Evolutionary conservation across 2,888 invertebrate genomes (phyloP), one percentile per base, ranked within the genome.

Genomic region (Hydrotaea cyrtoneurina): DNA sequence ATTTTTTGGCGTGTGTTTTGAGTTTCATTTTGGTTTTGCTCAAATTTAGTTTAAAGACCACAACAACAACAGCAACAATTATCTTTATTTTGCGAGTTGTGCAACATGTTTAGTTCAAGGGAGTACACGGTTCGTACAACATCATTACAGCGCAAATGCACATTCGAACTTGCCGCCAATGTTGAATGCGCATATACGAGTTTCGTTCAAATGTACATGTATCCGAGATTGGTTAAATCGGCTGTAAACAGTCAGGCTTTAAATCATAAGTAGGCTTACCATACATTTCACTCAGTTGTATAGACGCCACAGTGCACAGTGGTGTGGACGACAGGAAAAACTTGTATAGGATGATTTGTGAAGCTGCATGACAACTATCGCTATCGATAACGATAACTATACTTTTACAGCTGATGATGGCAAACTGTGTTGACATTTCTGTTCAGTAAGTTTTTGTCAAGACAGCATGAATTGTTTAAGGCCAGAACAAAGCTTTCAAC

Each of bases 51-150:
- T 64, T 75, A 39, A 59, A 53, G 43, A 36, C 36, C 36, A 39
- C 26, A 62, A 71, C 26, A 74, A 78, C 26, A 39, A 62, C 46
- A 72, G 71, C 57, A 81, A 76, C 26, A 69, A 62, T 23, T 72
- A 39, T 19, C 8, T 74, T 69, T 19, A 23, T 39, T 17, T 46
- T 74, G 17, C 39, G 7, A 31, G 43, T 46, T 46, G 73, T 79
- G 82, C 82, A 74, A 66, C 84, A 76, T 74, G 55, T 79, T 77
- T 73, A 46, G 69, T 69, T 69, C 69, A 69, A 69, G 69, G 69
- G 69, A 69, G 69, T 43, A n/a, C 69, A 69, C 31, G 23, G 21
- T 59, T 59, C 23, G 31, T 50, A 50, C 50, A 50, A 50, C 50
- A 50, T 50, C 50, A 50, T 2, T 50, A 17, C n/a, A 31, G 26